Evolutionary conservation across 1,140 invertebrate species (phyloP), one percentile per base, ranked within the genome.

Genomic region (Ips typographus): DNA sequence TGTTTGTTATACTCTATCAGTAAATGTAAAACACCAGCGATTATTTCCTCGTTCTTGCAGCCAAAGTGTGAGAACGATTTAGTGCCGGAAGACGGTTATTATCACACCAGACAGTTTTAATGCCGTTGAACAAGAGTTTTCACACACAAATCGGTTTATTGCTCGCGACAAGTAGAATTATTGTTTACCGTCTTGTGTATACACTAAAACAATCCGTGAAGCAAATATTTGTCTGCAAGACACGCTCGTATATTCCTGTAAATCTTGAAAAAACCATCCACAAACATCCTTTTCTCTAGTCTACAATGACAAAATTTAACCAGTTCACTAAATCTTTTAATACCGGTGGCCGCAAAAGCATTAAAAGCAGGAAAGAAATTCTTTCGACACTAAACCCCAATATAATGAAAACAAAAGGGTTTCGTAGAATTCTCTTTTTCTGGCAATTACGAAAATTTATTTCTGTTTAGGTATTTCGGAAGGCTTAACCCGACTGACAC

Each of bases 391-490:
- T 49, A 56, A 56, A 56, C 7, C 53, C 59, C 61, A 52, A 39
- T 40, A 63, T 2, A 63, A 63, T 44, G 51, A 39, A 51, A 63
- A 63, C 36, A 52, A 56, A 63, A 63, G 47, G 41, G 51, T 40
- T 63, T 38, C 44, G 61, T 22, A 49, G 61, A 51, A 63, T 39
- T 41, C 51, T 52, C 47, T 22, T 63, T 63, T 52, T 63, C 42
- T 53, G 40, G 51, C 49, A 63, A 63, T 63, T 63, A 63, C 37
- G 41, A 40, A 39, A 63, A 63, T 63, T 63, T 63, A 63, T 63
- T 63, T 63, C 49, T 63, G 61, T 63, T 63, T 63, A 63, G 61
- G 61, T 63, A 63, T 63, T 63, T 63, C 61, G 40, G 61, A 8
- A 37, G 47, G 61, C 61, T 63, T 63, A 63, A 38, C 47, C 38